Base-by-base conservation (phyloP, 2,888 invertebrate species). In the Brachyptera risi region DNA sequence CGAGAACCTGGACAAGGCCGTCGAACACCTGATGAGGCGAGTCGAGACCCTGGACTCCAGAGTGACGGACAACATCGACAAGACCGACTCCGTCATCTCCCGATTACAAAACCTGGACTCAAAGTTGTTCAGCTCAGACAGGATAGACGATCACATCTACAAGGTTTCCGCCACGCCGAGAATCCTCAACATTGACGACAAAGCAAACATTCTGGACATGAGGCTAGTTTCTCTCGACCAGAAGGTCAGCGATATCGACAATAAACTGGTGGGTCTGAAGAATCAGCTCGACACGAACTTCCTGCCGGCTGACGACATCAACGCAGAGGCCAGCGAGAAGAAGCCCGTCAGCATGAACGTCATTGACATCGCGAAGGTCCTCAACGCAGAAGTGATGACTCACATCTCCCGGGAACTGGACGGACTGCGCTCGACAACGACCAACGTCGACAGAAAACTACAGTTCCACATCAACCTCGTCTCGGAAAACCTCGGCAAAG, bases 321-420 rank as follows among this genome's bases (percentile, higher is more conserved):
- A 90, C 70, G 91, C 88, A 1, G 91, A 91, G 73, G 91, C 91
- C 0, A 91, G 91, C 70, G 92, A 92, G 75, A 91, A 90, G 76
- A 90, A 90, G 71, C 89, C 91, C 1, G 83, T 91, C 51, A 90
- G 89, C 72, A 84, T 90, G 79, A 90, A 90, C 72, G 86, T 89
- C 13, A 82, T 89, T 58, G 90, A 91, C 75, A 89, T 90, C 62
- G 87, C 90, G 1, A 91, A 90, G 75, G 85, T 90, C n/a, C 80
- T 91, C 71, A 91, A 87, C 73, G 80, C 86, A 23, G 91, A 91
- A 76, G 86, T 89, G 31, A 83, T 91, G 73, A 86, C 85, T 69
- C 89, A 89, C 75, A 85, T 90, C 26, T 86, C 88, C n/a, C 85
- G 87, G 73, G 90, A 90, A 75, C 80, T 90, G 51, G 90, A 88